Evolutionary conservation across 2,888 invertebrate species (phyloP).

Genomic region (Acleris sparsana): DNA sequence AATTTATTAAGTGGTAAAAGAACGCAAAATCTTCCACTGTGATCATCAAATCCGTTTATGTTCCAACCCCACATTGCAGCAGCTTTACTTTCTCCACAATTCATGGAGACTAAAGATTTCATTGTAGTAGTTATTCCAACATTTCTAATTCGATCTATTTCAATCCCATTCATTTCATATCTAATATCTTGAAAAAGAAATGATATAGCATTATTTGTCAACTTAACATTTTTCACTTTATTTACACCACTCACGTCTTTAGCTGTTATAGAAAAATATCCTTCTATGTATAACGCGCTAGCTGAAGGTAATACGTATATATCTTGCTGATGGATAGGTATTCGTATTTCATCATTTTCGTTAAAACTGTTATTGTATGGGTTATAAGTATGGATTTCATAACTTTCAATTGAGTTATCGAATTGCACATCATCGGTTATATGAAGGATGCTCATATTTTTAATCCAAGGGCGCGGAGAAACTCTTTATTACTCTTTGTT

Average conservation of each 20-base stretch:
- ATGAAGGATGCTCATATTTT: conserved; percentile 35
- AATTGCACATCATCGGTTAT: conserved; percentile 26
- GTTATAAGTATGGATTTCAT: conserved; percentile 39
- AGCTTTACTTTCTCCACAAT: conserved; percentile 41
- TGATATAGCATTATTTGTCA: conserved; percentile 2
- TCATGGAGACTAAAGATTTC: conserved; percentile 54
- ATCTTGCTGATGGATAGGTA: conserved; percentile 41
- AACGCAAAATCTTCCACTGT: too few relatives aligned
- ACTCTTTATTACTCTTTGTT: conserved; percentile 29
- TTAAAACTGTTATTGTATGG: conserved; percentile 34
- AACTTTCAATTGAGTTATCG: conserved; percentile 39
- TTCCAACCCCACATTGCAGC: conserved; percentile 47
- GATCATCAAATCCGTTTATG: too few relatives aligned
- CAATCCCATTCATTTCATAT: conserved; percentile 13
- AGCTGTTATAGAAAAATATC: conserved; percentile 10
- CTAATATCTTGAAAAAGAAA: conserved; percentile 15
- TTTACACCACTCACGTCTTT: not conserved
- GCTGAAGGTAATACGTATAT: conserved; percentile 40
- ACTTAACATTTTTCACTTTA: not conserved
- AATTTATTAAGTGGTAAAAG: conserved; percentile 1
- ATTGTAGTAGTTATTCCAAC: conserved; percentile 50
- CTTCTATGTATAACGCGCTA: conserved; percentile 39
- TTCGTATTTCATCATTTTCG: conserved; percentile 41
- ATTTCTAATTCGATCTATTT: conserved; percentile 37
- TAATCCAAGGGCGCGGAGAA: conserved; percentile 36